Evolutionary conservation across 2,113 vertebrate genomes (phyloP), one percentile per base, ranked within the genome.

Genomic region (Coracopsis vasa): DNA sequence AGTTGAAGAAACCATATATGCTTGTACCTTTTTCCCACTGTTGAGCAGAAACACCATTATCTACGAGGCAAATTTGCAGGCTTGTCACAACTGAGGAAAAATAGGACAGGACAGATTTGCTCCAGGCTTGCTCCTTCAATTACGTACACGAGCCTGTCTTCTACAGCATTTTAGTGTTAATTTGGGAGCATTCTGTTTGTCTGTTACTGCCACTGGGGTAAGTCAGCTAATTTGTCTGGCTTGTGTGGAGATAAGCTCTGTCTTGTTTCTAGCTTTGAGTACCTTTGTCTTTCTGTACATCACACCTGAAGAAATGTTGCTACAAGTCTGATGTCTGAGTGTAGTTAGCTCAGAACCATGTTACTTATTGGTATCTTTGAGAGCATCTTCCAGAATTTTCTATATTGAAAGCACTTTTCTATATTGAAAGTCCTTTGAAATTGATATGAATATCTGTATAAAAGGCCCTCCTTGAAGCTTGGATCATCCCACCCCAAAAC

Each of bases 11-110:
- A 99, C 98, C 39, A 98, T 98, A 19, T 99, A 99, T 13, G 98
- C 98, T 87, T 99, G 98, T 72, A 98, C 97, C 53, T 90, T 99
- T 77, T 94, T 98, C 47, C 97, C 95, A 24, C 74, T 2, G 90
- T 98, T 15, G 95, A 69, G 33, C 70, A 82, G 84, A 99, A 99
- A 51, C 97, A 98, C 84, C 98, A 98, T 28, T 25, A 97, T 99
- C 83, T 98, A 98, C 95, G 98, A 96, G 97, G 98, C 99, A 97
- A 97, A 62, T 12, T 15, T 62, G 5, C 4, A 47, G 13, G 9
- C 45, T 21, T 35, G 13, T 58, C 56, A 58, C 56, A 58, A 29
- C 39, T 25, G 42, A 12, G 28, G 33, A 18, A 69, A 78, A 66
- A 5, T 6, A 58, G 47, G 37, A 23, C 48, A 66, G n/a, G 58